Percentiles rank a stretch among this genome's conserved stretches.
phyloP scores from a whole-genome alignment of 2,888 invertebrate genomes.

The Leptothorax acervorum region DNA sequence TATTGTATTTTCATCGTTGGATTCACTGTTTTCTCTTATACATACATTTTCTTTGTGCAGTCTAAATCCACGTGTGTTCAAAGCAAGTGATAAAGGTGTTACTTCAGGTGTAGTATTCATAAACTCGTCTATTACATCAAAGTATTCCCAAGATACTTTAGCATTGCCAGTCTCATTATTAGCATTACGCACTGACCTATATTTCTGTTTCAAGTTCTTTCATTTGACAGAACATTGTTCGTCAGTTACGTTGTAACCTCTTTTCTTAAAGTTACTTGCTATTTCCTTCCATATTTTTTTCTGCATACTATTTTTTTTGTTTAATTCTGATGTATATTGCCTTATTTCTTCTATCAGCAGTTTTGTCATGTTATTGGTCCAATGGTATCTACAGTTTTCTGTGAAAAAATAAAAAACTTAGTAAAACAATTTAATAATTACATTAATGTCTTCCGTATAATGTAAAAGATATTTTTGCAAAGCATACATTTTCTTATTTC shows the following conservation, averaged over 20 bases:
- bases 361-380: neutral
- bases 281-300: constrained; percentile 1
- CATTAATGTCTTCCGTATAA: neutral
- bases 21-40: neutral
- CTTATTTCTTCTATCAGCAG: constrained; percentile 19
- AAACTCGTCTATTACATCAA: constrained; percentile 4
- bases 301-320: constrained; percentile 7
- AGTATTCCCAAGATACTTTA: constrained; percentile 23
- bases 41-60: neutral
- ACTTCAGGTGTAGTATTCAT: constrained; percentile 16
- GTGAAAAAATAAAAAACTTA: constrained; percentile 1
- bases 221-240: constrained; percentile 13
- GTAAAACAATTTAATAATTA: constrained; percentile 9
- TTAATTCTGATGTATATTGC: neutral
- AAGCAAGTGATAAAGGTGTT: constrained; percentile 17
- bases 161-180: constrained; percentile 9
- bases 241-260: neutral
- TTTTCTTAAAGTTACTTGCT: neutral
- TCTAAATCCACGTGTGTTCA: constrained; percentile 18
- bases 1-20: neutral
- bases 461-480: neutral
- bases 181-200: neutral
- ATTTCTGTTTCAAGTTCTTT: constrained; percentile 10
- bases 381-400: constrained; percentile 1
- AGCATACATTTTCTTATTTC: neutral